phyloP scores from a whole-genome alignment of 2,113 vertebrate species.

The Seriola quinqueradiata region DNA sequence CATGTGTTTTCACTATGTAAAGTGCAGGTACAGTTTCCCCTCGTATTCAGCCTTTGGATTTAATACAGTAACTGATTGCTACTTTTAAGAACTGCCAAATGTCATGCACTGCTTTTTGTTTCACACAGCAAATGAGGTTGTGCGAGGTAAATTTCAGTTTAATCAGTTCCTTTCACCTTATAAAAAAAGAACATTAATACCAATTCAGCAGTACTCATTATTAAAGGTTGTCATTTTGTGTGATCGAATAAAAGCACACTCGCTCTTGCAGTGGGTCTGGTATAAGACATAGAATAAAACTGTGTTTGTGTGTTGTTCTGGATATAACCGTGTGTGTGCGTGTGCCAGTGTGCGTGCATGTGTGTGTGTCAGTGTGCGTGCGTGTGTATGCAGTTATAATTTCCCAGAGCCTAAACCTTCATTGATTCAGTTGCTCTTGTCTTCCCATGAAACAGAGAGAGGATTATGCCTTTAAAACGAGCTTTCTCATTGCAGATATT shows the following conservation, averaged over 20 bases:
- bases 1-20: slow-evolving; percentile 77
- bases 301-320: slow-evolving; percentile 1
- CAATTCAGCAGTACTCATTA: slow-evolving; percentile 27
- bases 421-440: slow-evolving; percentile 79
- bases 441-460: slow-evolving; percentile 73
- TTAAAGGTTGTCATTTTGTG: slow-evolving; percentile 21
- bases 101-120: slow-evolving; percentile 59
- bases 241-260: neutral
- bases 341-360: slow-evolving; percentile 26
- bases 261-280: neutral
- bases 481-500: slow-evolving; percentile 83
- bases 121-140: slow-evolving; percentile 34
- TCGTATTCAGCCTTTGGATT: slow-evolving; percentile 62
- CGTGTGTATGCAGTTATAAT: slow-evolving; percentile 66
- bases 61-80: slow-evolving; percentile 75
- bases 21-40: slow-evolving; percentile 59
- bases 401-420: slow-evolving; percentile 78
- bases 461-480: slow-evolving; percentile 84
- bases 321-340: slow-evolving; percentile 2
- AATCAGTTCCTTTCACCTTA: slow-evolving; percentile 37
- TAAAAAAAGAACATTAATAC: slow-evolving; percentile 35
- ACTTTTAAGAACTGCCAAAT: slow-evolving; percentile 76
- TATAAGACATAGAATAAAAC: neutral
- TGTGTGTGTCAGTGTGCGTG: neutral
- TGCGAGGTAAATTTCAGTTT: slow-evolving; percentile 11